Evolutionary conservation across 2,113 vertebrate species (phyloP), one percentile per base, ranked within the genome.

Genomic region (Ciconia boyciana): DNA sequence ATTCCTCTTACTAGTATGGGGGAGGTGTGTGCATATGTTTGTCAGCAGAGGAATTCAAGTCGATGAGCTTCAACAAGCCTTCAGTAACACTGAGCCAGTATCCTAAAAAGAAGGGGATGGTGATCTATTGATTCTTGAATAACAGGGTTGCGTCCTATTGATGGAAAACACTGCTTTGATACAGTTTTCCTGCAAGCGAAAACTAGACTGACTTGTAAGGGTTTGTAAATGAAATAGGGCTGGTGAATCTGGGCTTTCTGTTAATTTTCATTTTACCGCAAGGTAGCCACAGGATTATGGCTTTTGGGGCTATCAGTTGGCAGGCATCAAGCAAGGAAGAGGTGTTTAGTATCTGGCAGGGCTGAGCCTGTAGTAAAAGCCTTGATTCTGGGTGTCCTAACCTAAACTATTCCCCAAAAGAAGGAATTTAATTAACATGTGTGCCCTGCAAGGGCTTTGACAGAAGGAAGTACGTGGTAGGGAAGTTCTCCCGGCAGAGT

Each of bases 11-110:
- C 87, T 95, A 61, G 69, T n/a, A 10, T 61, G 77, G 77, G 69
- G 64, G 69, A 58, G 66, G 93, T 82, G 82, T 60, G 25, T 60
- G 85, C 41, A 36, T 69, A 28, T 92, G 96, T 98, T 97, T 94
- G 87, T 96, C 93, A 91, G 96, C 76, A 90, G 95, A 92, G 87
- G 92, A 93, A 82, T 84, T 94, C 16, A 51, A 92, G 48, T 39
- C 39, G 39, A 39, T 39, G 39, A 39, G 39, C 39, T 39, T 39
- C 39, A 39, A 39, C 39, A 39, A 39, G 39, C 39, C 39, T 39
- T 39, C 60, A 39, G 55, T 21, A 51, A 29, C 34, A 41, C 36
- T 11, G 11, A 86, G 14, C 34, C 34, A 7, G 49, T 34, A 41
- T 31, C 83, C 11, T 61, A 60, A 82, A 57, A 91, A 75, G 48